Evolutionary conservation across 2,113 vertebrate genomes (phyloP), one percentile per base, ranked within the genome.

Genomic region (Rattus norvegicus): DNA sequence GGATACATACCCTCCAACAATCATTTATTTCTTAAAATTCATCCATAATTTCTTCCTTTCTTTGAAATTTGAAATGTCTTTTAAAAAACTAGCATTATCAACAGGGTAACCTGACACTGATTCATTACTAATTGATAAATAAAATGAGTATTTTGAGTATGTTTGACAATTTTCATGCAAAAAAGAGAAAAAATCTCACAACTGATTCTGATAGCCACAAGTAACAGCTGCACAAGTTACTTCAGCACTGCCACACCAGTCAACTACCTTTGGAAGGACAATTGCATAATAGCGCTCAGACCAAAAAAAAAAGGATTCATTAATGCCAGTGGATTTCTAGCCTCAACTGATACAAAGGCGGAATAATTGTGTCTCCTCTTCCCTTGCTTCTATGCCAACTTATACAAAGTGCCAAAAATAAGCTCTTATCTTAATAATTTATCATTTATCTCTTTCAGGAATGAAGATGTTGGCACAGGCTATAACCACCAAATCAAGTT

Each of bases 381-480:
- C n/a, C n/a, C 52, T 91, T 93, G 67, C 79, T 63, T 43, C 22
- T 26, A 12, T 52, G 49, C 59, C 33, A 87, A 67, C 43, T 47
- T 30, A 70, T 65, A 81, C 17, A 61, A 80, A 39, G 26, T 90
- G 61, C 19, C 65, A 85, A 52, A 90, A 93, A 43, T 56, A 93
- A 80, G 8, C 49, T 33, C 65, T 12, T 14, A 90, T 17, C 56
- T 88, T 88, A 12, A 95, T 56, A 69, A 63, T 0, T 76, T 76
- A 88, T 10, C 39, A 88, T 33, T 52, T 61, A 52, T 95, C n/a
- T 92, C 81, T 84, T 93, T 95, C 65, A 59, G 69, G 30, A 95
- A 77, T 19, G 16, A 39, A 92, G 54, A 95, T 16, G 70, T 14
- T 88, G 84, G 61, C 49, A 77, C 26, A 19, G 33, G 33, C n/a